These are phyloP conservation scores for Ylistrum balloti DNA, from an alignment of 1,140 invertebrate species.

Conservation along the genomic window DNA sequence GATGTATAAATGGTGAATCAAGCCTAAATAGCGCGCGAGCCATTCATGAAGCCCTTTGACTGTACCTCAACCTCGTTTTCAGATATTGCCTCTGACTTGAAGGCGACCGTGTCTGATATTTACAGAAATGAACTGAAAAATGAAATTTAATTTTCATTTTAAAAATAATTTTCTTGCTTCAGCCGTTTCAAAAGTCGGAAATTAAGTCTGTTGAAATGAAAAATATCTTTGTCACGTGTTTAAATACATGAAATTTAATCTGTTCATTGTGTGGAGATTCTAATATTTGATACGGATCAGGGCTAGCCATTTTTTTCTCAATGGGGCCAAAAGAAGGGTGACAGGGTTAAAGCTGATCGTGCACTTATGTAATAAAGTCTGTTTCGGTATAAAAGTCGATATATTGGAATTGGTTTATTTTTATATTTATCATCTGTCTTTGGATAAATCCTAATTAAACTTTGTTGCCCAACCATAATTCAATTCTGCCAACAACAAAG, in stretches of 20 bases:
- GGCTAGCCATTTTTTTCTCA: background rate
- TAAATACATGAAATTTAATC: background rate
- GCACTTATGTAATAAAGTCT: too few relatives aligned
- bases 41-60: background rate
- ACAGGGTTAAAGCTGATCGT: too few relatives aligned
- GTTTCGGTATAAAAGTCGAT: too few relatives aligned
- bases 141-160: background rate
- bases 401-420: too few relatives aligned
- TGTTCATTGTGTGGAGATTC: background rate
- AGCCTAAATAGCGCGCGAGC: too few relatives aligned
- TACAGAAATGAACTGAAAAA: background rate
- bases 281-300: background rate
- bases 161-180: background rate
- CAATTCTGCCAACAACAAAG: too few relatives aligned
- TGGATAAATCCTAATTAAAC: too few relatives aligned
- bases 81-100: background rate
- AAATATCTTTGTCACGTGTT: background rate
- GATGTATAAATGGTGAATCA: too few relatives aligned
- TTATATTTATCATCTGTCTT: too few relatives aligned
- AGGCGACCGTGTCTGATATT: constrained; percentile 2
- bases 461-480: too few relatives aligned
- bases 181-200: background rate
- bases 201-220: background rate
- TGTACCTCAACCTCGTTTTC: constrained; percentile 30
- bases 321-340: background rate